A percentile compares a stretch with the other conserved stretches of the same genome.
These are phyloP conservation scores for Meriones unguiculatus DNA, from an alignment of 2,113 vertebrate species.

Conservation along the genomic window DNA sequence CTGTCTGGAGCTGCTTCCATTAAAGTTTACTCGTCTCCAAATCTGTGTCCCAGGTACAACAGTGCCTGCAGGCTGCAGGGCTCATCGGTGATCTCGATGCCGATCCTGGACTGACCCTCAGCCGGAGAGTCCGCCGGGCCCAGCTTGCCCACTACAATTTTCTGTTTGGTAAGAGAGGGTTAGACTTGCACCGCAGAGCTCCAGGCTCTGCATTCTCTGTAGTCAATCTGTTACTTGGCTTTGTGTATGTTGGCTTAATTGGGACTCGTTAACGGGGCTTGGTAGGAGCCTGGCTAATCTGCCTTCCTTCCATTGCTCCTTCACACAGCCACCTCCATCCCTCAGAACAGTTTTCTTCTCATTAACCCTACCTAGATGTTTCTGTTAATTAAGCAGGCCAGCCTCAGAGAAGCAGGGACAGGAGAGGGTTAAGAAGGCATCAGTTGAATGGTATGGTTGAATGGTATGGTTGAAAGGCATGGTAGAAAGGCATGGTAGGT, in stretches of 20 bases:
- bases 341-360: neutral
- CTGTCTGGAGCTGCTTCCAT: fast-evolving
- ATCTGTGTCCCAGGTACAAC: slow-evolving; percentile 87
- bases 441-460: neutral
- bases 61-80: slow-evolving; percentile 85
- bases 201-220: neutral
- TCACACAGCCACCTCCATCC: neutral
- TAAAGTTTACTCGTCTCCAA: neutral
- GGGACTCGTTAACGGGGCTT: neutral
- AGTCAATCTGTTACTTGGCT: neutral
- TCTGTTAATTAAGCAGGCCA: slow-evolving; percentile 18
- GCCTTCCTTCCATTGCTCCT: neutral
- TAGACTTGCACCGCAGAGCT: neutral
- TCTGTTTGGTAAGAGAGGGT: slow-evolving; percentile 90
- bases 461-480: too few species aligned
- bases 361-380: neutral
- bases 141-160: slow-evolving; percentile 95
- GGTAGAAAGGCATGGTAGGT: neutral
- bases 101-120: slow-evolving; percentile 89
- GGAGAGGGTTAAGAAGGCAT: neutral
- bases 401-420: slow-evolving; percentile 33
- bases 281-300: slow-evolving; percentile 3
- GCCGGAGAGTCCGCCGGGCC: slow-evolving; percentile 92
- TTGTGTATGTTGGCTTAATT: neutral
- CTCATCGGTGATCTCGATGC: slow-evolving; percentile 89